Evolutionary conservation across 2,888 invertebrate genomes (phyloP).

Genomic region (Zootermopsis nevadensis): DNA sequence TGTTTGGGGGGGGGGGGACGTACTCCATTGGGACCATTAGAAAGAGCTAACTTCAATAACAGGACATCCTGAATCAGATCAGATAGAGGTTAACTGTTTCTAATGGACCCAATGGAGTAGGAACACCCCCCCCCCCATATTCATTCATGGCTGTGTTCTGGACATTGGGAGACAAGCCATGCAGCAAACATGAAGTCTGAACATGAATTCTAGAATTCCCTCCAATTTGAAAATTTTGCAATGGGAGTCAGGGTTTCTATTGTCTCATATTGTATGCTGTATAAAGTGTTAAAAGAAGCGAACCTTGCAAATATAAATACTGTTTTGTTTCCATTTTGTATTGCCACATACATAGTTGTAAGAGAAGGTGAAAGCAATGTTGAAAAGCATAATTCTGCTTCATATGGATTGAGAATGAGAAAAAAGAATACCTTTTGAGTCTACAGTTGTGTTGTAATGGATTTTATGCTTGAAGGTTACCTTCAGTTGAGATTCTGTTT

Average conservation of each 20-base stretch:
- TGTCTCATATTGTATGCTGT: slow-evolving; percentile 27
- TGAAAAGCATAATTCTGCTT: background rate
- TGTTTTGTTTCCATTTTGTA: slow-evolving; percentile 31
- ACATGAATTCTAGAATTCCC: slow-evolving; percentile 45
- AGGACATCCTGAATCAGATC: no score
- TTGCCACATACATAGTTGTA: slow-evolving; percentile 18
- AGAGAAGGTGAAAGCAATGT: background rate
- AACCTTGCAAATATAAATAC: background rate
- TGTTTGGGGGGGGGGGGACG: no score
- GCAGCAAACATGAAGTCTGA: slow-evolving; percentile 3
- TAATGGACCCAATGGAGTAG: no score
- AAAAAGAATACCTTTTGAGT: background rate
- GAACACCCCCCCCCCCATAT: no score
- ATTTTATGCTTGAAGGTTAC: no score
- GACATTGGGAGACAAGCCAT: slow-evolving; percentile 15
- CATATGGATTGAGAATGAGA: background rate
- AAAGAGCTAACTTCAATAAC: no score
- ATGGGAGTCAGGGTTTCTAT: slow-evolving; percentile 16
- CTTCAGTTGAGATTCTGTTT: no score
- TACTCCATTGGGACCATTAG: no score
- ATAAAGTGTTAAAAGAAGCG: slow-evolving; percentile 11
- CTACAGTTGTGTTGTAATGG: no score
- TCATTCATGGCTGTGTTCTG: slow-evolving; percentile 32
- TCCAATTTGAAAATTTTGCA: slow-evolving; percentile 39
- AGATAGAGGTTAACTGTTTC: no score